A percentile compares a stretch with the other conserved stretches of the same genome.
phyloP scores from a whole-genome alignment of 2,797 vertebrate species.

The Aythya fuligula region DNA sequence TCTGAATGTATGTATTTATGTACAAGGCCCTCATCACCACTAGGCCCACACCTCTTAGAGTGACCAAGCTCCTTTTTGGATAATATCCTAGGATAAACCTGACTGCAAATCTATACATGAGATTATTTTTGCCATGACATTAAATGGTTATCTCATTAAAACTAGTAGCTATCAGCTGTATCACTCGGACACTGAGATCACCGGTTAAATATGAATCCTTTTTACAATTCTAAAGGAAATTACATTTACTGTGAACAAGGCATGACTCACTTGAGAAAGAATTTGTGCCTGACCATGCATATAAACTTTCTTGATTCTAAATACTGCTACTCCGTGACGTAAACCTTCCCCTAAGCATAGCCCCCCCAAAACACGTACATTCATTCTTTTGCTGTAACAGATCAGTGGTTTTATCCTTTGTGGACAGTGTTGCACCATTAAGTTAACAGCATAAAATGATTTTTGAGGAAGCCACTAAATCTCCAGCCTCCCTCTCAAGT shows the following conservation, averaged over 20 bases:
- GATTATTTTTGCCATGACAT: neutral
- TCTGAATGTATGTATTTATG: neutral
- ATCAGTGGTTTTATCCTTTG: neutral
- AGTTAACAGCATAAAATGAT: neutral
- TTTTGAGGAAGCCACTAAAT: neutral
- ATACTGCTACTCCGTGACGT: neutral
- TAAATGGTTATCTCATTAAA: neutral
- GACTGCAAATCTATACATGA: neutral
- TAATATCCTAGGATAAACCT: neutral
- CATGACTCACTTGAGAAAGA: slow-evolving; percentile 40
- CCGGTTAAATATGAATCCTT: neutral
- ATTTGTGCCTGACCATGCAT: slow-evolving; percentile 37
- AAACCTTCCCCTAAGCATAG: slow-evolving; percentile 24
- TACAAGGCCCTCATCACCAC: neutral
- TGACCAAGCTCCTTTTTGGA: neutral
- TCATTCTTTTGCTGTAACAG: slow-evolving; percentile 11
- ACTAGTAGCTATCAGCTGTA: neutral
- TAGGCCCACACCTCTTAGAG: neutral
- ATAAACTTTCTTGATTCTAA: slow-evolving; percentile 28
- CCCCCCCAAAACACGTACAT: neutral
- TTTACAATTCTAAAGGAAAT: neutral
- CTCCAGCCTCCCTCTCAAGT: neutral
- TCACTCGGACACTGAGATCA: neutral
- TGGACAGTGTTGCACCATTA: neutral
- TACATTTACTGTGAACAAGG: neutral